These are phyloP conservation scores for Gila robusta DNA, from an alignment of 2,797 vertebrate species.

Conservation along the genomic window DNA sequence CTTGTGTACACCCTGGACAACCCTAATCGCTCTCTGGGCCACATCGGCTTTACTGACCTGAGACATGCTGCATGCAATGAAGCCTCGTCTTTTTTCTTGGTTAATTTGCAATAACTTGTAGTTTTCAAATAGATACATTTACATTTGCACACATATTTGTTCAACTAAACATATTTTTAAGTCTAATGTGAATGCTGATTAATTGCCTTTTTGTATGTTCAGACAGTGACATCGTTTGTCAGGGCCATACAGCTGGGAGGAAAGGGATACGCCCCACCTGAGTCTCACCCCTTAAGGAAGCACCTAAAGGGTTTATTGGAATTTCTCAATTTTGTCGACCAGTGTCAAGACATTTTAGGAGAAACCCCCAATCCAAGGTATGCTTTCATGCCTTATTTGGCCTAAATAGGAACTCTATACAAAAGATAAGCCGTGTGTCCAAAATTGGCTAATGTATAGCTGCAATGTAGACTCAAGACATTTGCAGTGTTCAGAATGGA, in stretches of 20 bases:
- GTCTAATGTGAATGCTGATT: not conserved
- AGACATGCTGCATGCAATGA: slow-evolving; percentile 81
- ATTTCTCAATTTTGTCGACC: slow-evolving; percentile 91
- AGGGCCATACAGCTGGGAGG: slow-evolving; percentile 91
- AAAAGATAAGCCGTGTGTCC: not conserved
- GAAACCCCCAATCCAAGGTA: slow-evolving; percentile 90
- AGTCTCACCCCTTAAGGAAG: slow-evolving; percentile 86
- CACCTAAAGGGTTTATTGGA: slow-evolving; percentile 88
- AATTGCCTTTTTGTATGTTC: slow-evolving; percentile 30
- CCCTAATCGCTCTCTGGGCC: slow-evolving; percentile 86
- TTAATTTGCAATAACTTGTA: slow-evolving; percentile 67
- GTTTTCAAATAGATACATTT: not conserved
- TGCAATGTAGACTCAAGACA: not conserved
- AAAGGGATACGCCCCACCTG: slow-evolving; percentile 86
- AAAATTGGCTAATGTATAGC: not conserved
- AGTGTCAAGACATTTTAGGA: slow-evolving; percentile 90
- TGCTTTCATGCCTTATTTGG: not conserved
- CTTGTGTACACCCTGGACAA: slow-evolving; percentile 86
- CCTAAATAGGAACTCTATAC: not conserved
- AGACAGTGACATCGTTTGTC: slow-evolving; percentile 92
- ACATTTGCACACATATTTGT: not conserved
- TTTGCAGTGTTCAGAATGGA: not conserved
- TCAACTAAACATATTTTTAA: not conserved
- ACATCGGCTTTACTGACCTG: slow-evolving; percentile 87
- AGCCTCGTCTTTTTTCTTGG: slow-evolving; percentile 90